Evolutionary conservation across 2,888 invertebrate species (phyloP).

Genomic region (Parnassius smintheus): DNA sequence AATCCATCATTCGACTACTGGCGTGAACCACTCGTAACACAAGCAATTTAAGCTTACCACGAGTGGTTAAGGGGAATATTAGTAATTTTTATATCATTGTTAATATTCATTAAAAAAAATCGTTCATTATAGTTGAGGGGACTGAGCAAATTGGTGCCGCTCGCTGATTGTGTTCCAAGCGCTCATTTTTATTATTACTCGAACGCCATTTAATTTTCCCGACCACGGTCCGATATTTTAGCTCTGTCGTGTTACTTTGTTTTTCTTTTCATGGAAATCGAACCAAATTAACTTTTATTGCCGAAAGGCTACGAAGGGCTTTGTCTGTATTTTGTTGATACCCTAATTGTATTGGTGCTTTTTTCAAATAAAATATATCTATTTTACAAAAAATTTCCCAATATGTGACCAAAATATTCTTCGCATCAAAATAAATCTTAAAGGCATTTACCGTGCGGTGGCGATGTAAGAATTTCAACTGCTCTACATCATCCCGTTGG

Average conservation of each 20-base stretch:
- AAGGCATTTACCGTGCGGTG: too few relatives aligned
- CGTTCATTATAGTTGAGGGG: conserved; percentile 7
- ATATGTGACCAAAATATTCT: too few relatives aligned
- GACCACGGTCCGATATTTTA: conserved; percentile 34
- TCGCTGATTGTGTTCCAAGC: conserved; percentile 39
- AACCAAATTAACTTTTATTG: conserved; percentile 39
- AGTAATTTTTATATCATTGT: too few relatives aligned
- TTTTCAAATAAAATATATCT: conserved; percentile 16
- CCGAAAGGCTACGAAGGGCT: conserved; percentile 16
- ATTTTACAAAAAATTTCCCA: not conserved
- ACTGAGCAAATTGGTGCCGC: conserved; percentile 31
- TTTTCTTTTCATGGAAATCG: conserved; percentile 30
- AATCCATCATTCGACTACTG: too few relatives aligned
- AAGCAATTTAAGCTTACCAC: too few relatives aligned
- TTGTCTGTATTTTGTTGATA: conserved; percentile 14
- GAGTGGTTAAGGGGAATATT: too few relatives aligned
- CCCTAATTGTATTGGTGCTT: conserved; percentile 12
- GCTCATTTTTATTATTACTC: conserved; percentile 47
- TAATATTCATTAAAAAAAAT: too few relatives aligned
- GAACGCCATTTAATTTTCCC: conserved; percentile 45
- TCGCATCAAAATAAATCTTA: too few relatives aligned
- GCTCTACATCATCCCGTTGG: too few relatives aligned
- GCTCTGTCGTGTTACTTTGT: conserved; percentile 35
- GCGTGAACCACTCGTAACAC: too few relatives aligned
- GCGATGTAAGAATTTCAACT: too few relatives aligned